These are phyloP conservation scores for Drosophila limbata DNA, from an alignment of 2,888 invertebrate genomes.

Conservation along the genomic window DNA sequence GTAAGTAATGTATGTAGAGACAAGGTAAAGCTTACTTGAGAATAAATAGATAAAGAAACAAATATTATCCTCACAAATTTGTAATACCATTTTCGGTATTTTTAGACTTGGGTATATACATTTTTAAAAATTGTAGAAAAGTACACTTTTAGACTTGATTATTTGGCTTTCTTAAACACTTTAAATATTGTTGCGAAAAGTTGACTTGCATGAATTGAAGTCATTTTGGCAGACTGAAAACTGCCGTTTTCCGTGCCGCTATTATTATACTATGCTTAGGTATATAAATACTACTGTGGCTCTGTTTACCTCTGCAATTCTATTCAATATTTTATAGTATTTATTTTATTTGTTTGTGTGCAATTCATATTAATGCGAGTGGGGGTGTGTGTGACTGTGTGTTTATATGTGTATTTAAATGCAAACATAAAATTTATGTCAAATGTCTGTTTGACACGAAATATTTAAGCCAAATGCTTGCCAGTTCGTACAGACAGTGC, in stretches of 20 bases:
- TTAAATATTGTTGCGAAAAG: not conserved
- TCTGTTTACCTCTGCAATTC: constrained; percentile 46
- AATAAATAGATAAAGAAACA: too few species aligned
- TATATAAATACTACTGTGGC: constrained; percentile 19
- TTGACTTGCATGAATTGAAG: constrained; percentile 12
- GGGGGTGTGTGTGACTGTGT: constrained; percentile 15
- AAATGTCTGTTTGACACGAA: constrained; percentile 83
- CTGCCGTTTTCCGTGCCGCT: constrained; percentile 22
- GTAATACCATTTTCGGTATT: not conserved
- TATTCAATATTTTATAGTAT: constrained; percentile 58
- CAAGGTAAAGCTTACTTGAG: too few species aligned
- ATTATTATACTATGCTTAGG: constrained; percentile 12
- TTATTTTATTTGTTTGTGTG: constrained; percentile 50
- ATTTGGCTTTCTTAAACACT: not conserved
- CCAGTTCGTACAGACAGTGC: constrained; percentile 43
- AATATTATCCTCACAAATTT: not conserved
- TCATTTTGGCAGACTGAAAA: constrained; percentile 6
- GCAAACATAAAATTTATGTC: constrained; percentile 84
- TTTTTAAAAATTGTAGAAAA: not conserved
- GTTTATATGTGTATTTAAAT: constrained; percentile 76
- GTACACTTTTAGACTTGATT: not conserved
- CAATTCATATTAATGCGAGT: constrained; percentile 48
- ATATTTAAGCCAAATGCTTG: constrained; percentile 77
- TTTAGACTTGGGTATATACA: not conserved
- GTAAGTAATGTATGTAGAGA: too few species aligned